Evolutionary conservation across 2,113 vertebrate species (phyloP).

Genomic region (Erpornis zantholeuca): DNA sequence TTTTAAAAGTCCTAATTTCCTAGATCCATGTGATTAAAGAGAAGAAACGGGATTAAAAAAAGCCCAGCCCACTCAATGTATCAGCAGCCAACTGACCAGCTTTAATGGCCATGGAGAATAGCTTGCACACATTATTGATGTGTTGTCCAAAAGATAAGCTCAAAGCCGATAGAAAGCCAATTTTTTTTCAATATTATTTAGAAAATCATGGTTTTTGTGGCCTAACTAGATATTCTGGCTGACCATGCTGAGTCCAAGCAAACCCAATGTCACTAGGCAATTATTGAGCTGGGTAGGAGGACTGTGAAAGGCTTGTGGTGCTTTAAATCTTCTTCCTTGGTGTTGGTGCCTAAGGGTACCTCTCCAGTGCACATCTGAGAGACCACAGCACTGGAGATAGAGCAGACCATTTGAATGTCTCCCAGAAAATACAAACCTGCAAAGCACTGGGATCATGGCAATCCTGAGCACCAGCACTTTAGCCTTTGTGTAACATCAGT

Average conservation of each 20-base stretch:
- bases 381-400: not conserved
- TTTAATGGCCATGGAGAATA: not conserved
- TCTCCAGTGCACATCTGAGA: not conserved
- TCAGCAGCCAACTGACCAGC: not conserved
- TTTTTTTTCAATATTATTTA: not conserved
- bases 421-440: not conserved
- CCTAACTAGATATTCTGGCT: not conserved
- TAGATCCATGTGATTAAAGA: not conserved
- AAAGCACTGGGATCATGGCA: not conserved
- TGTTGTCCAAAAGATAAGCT: not conserved
- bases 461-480: not conserved
- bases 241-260: not conserved
- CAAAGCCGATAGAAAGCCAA: not conserved
- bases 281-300: not conserved
- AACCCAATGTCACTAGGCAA: not conserved
- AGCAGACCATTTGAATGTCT: not conserved
- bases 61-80: not conserved
- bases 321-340: not conserved
- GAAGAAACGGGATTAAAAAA: not conserved
- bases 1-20: not conserved
- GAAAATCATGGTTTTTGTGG: not conserved
- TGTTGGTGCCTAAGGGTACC: not conserved
- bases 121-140: not conserved
- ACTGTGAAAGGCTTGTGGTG: not conserved
- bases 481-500: not conserved